Evolutionary conservation across 1,140 invertebrate genomes (phyloP).

Genomic region (Lasaia peninsularis): DNA sequence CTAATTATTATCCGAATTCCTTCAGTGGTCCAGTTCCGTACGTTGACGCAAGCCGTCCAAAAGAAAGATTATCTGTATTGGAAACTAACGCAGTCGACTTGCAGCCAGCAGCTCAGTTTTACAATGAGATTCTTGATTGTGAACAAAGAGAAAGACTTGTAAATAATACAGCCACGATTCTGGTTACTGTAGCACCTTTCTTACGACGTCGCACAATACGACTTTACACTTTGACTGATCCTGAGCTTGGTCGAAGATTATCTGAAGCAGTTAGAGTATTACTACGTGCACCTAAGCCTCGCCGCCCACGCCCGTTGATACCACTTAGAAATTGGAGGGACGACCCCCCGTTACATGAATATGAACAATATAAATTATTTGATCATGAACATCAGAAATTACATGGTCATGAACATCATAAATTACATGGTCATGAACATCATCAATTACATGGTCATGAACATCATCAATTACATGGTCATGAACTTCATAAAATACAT

Average conservation of each 20-base stretch:
- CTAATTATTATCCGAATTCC: slow-evolving; percentile 96
- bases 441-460: too few species aligned
- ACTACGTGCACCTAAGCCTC: slow-evolving; percentile 22
- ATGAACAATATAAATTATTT: too few species aligned
- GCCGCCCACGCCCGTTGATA: slow-evolving; percentile 24
- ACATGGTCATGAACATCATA: too few species aligned
- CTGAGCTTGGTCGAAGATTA: slow-evolving; percentile 32
- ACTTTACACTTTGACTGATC: slow-evolving; percentile 31
- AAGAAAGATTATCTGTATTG: slow-evolving; percentile 28
- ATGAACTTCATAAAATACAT: too few species aligned
- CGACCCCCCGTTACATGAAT: background rate
- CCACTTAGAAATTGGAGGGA: background rate
- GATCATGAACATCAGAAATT: background rate
- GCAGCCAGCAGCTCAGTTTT: slow-evolving; percentile 39
- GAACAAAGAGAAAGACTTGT: slow-evolving; percentile 39
- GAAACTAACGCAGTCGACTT: slow-evolving; percentile 46
- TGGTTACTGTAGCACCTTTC: slow-evolving; percentile 27
- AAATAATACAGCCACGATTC: slow-evolving; percentile 27
- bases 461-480: too few species aligned
- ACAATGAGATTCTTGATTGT: slow-evolving; percentile 35
- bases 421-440: too few species aligned
- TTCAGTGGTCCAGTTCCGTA: slow-evolving; percentile 85
- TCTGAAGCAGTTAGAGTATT: slow-evolving; percentile 11
- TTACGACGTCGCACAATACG: slow-evolving; percentile 27
- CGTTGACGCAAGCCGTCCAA: slow-evolving; percentile 38